Conservation (phyloP, 2,888 invertebrate species). For the Theodoxus fluviatilis region DNA sequence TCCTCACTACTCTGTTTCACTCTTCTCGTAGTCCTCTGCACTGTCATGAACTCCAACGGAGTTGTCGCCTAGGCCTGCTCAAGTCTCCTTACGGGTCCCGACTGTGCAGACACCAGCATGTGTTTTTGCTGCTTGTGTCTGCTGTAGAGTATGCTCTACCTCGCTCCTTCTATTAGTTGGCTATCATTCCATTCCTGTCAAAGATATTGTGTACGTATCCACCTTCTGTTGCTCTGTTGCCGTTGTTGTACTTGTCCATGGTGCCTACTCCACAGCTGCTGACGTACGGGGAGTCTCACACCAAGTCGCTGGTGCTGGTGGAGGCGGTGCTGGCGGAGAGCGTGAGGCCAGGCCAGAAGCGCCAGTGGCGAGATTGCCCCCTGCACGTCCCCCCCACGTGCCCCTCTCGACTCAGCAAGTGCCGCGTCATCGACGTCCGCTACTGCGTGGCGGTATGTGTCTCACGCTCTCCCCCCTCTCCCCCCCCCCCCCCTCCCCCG, state of each 20-base stretch:
- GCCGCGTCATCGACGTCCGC: slow-evolving; percentile 57
- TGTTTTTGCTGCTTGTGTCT: no score
- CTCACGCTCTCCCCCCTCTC: no score
- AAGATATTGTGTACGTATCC: no score
- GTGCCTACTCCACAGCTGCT: slow-evolving; percentile 42
- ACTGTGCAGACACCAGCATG: no score
- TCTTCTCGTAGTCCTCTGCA: no score
- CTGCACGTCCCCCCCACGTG: slow-evolving; percentile 54
- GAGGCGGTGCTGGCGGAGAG: slow-evolving; percentile 50
- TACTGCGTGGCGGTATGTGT: slow-evolving; percentile 58
- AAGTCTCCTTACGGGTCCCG: no score
- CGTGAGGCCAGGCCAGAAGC: slow-evolving; percentile 51
- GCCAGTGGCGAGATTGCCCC: slow-evolving; percentile 52
- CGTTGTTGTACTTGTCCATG: neutral
- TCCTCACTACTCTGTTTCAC: no score
- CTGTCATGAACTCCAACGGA: no score
- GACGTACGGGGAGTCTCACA: slow-evolving; percentile 54
- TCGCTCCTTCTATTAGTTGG: neutral
- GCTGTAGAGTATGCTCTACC: no score
- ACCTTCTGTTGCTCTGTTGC: neutral
- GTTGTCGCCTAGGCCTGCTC: no score
- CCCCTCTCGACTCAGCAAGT: slow-evolving; percentile 54
- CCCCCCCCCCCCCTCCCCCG: no score
- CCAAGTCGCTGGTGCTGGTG: slow-evolving; percentile 45
- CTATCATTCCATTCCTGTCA: neutral